Percentiles rank a stretch among this genome's conserved stretches.
Conservation (phyloP, 2,888 invertebrate genomes). For the Camptogramma bilineatum region DNA sequence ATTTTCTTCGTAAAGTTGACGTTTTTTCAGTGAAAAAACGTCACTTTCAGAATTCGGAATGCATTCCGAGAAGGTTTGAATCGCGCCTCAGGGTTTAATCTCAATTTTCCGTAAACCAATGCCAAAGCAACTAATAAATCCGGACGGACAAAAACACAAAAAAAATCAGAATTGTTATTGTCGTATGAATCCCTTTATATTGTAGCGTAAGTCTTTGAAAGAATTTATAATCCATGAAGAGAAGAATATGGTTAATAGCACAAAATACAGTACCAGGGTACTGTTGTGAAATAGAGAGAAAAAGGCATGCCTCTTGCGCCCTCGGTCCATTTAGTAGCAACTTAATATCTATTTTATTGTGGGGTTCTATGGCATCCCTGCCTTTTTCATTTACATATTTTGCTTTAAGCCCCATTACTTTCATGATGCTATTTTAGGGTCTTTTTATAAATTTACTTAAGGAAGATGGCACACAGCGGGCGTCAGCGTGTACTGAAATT, state of each 20-base stretch:
- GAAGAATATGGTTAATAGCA: neutral
- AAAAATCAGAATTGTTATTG: too few species aligned
- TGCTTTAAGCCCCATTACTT: constrained; percentile 29
- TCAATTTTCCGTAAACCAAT: too few species aligned
- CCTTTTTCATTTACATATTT: constrained; percentile 33
- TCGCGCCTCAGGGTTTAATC: too few species aligned
- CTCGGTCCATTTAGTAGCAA: constrained; percentile 38
- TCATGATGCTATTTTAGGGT: constrained; percentile 22
- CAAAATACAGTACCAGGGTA: neutral
- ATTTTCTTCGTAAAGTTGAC: too few species aligned
- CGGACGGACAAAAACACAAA: too few species aligned
- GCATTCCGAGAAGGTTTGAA: too few species aligned
- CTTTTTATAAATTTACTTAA: constrained; percentile 25
- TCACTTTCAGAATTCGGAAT: too few species aligned
- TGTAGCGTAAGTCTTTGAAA: neutral
- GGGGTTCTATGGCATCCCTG: constrained; percentile 12
- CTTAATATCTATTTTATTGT: constrained; percentile 43
- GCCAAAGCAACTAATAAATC: too few species aligned
- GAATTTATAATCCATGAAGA: too few species aligned
- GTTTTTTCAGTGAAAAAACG: too few species aligned
- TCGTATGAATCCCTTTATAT: neutral
- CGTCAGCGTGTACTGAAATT: neutral
- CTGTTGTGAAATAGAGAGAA: constrained; percentile 8
- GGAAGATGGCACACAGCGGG: neutral
- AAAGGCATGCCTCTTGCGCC: constrained; percentile 12